A percentile compares a stretch with the other conserved stretches of the same genome.
Evolutionary conservation across 2,888 invertebrate species (phyloP).

Genomic region (Eristalinus sepulchralis): DNA sequence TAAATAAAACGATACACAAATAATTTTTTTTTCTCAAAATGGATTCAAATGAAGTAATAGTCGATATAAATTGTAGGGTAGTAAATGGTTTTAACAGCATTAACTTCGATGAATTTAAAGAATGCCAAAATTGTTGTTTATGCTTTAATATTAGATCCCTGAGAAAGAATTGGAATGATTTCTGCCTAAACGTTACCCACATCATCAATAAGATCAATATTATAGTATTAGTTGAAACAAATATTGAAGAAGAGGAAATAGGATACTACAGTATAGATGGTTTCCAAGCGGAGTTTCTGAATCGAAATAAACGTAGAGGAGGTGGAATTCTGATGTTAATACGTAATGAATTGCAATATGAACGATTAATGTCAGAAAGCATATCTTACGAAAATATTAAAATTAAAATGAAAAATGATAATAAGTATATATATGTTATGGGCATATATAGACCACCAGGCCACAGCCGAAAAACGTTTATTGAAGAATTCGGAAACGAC

Average conservation of each 20-base stretch:
- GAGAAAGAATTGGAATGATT: slow-evolving; percentile 8
- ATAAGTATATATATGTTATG: no score
- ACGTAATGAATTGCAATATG: no score
- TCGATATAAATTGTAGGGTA: slow-evolving; percentile 16
- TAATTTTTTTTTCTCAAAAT: slow-evolving; percentile 1
- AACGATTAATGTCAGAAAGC: no score
- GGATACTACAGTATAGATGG: not conserved
- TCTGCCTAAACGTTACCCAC: not conserved
- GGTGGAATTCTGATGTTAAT: slow-evolving; percentile 8
- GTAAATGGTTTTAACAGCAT: slow-evolving; percentile 6
- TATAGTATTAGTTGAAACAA: not conserved
- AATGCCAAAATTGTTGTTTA: not conserved
- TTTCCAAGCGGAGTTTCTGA: not conserved
- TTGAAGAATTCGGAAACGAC: no score
- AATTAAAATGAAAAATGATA: no score
- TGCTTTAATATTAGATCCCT: slow-evolving; percentile 4
- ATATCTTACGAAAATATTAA: no score
- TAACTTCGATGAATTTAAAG: not conserved
- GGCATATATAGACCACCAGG: no score
- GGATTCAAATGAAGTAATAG: slow-evolving; percentile 6
- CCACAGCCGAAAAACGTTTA: no score
- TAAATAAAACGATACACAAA: not conserved
- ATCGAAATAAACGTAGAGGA: no score
- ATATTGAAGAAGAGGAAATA: not conserved
- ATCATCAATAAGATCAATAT: not conserved